A percentile compares a stretch with the other conserved stretches of the same genome.
These are phyloP conservation scores for Lucilia cuprina DNA, from an alignment of 1,140 invertebrate species.

Conservation along the genomic window DNA sequence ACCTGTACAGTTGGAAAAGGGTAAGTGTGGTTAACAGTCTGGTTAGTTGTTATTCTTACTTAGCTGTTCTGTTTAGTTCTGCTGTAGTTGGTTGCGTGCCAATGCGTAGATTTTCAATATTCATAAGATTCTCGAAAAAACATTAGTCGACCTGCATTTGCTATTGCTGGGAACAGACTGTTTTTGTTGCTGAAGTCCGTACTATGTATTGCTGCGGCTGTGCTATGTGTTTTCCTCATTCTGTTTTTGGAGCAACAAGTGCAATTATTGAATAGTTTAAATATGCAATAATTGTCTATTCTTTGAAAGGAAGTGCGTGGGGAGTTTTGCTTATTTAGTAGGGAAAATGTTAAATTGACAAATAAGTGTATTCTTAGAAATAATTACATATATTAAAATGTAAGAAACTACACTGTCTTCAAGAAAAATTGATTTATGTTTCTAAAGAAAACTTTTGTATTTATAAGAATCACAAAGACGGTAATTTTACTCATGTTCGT, in stretches of 20 bases:
- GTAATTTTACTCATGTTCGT: too few species aligned
- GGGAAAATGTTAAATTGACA: not conserved
- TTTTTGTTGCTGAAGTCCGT: not conserved
- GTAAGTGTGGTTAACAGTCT: conserved; percentile 32
- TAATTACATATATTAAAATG: too few species aligned
- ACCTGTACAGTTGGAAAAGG: conserved; percentile 29
- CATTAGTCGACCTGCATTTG: not conserved
- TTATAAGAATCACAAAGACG: too few species aligned
- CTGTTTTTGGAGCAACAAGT: conserved; percentile 41
- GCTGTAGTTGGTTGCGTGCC: conserved; percentile 32
- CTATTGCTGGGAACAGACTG: conserved; percentile 3
- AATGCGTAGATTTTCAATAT: conserved; percentile 37
- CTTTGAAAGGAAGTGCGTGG: conserved; percentile 26
- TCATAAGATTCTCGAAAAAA: conserved; percentile 24
- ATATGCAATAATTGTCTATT: conserved; percentile 19
- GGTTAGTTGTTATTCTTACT: not conserved
- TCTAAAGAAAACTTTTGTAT: too few species aligned
- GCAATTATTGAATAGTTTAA: conserved; percentile 39
- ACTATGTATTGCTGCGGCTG: not conserved
- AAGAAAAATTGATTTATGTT: too few species aligned
- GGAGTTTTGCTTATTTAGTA: not conserved
- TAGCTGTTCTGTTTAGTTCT: not conserved
- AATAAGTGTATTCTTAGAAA: not conserved
- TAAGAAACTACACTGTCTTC: too few species aligned
- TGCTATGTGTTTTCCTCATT: not conserved